phyloP scores from a whole-genome alignment of 2,888 invertebrate genomes.

The Trichogramma dendrolimi region DNA sequence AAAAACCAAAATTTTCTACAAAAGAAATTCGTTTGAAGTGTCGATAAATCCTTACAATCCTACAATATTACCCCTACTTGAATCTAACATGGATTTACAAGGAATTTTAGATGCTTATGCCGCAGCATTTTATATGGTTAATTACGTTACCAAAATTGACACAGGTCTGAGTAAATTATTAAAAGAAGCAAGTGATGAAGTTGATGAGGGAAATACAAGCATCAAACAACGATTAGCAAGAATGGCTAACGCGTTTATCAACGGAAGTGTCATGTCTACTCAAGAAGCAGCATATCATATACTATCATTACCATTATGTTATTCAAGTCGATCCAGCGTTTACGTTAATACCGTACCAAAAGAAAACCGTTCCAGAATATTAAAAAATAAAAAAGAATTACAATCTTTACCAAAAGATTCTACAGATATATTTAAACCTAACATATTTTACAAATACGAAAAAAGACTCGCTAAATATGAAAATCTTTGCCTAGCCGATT shows the following conservation, averaged over 20 bases:
- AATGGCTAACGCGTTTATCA: constrained; percentile 21
- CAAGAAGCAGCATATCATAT: constrained; percentile 33
- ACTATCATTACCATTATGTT: constrained; percentile 27
- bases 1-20: constrained; percentile 13
- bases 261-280: constrained; percentile 30
- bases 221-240: constrained; percentile 12
- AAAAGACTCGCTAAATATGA: constrained; percentile 8
- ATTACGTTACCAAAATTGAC: constrained; percentile 23
- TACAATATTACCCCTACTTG: constrained; percentile 7
- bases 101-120: constrained; percentile 19
- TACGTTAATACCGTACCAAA: constrained; percentile 24
- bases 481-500: constrained; percentile 20
- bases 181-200: neutral
- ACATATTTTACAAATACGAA: constrained; percentile 15
- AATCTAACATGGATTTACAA: constrained; percentile 20
- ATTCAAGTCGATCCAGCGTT: constrained; percentile 25
- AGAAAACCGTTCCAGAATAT: constrained; percentile 15
- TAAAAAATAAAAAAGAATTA: constrained; percentile 14
- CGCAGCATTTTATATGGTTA: constrained; percentile 19
- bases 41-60: constrained; percentile 14
- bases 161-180: neutral
- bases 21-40: constrained; percentile 13
- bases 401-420: constrained; percentile 7
- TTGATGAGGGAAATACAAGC: constrained; percentile 10
- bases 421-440: constrained; percentile 17